Evolutionary conservation across 2,113 vertebrate genomes (phyloP), one percentile per base, ranked within the genome.

Genomic region (Calidris pygmaea): DNA sequence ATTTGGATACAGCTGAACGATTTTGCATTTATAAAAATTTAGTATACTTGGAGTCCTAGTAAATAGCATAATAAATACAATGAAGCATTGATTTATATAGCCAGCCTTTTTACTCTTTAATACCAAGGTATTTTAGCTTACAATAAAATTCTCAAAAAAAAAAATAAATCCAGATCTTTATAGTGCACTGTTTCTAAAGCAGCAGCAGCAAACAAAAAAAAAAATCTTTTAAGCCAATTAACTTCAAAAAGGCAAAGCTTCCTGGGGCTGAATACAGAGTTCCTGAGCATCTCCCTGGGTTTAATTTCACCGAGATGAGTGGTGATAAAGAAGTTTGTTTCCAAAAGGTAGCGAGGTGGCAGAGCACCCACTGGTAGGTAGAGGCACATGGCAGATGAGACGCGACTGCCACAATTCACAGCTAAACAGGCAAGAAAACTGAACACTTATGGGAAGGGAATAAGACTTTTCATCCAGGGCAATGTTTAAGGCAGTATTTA

Each of bases 51-150:
- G 62, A 95, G 39, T 74, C 62, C 30, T 58, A 82, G 55, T 87
- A 93, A 93, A 81, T 53, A 89, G 80, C 62, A 60, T 53, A 89
- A 92, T 76, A 82, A 80, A 62, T 43, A 93, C 76, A 97, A 95
- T 62, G 58, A 92, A 87, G 32, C 66, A 81, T 47, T 90, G 75
- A 95, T 96, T 96, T 95, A 92, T 88, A 86, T 7, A 88, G 59
- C 32, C 23, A 88, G 55, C 3, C 47, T 68, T 90, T 91, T 39
- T 32, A 53, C 26, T 86, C 47, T 63, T 87, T 34, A 90, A 35
- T 60, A 82, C 35, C 76, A 70, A 87, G 50, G 80, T 79, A 58
- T 50, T 96, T 89, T 55, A 89, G 26, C 47, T 92, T 65, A 79
- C 76, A 89, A 73, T 53, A 79, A 82, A 92, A 74, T 37, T 73